Conservation (phyloP, 2,888 invertebrate genomes). For the Eurytoma californica region DNA sequence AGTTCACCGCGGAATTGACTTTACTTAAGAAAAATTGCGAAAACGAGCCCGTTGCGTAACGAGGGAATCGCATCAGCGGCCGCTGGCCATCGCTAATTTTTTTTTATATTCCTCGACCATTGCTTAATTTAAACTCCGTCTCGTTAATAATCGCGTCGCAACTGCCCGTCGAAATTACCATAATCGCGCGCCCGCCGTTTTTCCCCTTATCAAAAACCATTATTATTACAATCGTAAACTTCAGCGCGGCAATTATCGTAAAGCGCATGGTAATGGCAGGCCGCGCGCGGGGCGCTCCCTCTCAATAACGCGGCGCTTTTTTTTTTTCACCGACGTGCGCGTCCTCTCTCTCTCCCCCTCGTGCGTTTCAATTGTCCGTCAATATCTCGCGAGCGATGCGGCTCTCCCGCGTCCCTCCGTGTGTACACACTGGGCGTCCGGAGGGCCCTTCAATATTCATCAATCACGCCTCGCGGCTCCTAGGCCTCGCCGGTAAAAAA, state of each 20-base stretch:
- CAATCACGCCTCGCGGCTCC: conserved; percentile 28
- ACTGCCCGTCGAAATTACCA: conserved; percentile 1
- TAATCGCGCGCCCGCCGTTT: conserved; percentile 1
- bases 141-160: conserved; percentile 1
- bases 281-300: neutral
- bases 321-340: neutral
- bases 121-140: neutral
- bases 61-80: neutral
- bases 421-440: neutral
- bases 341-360: neutral
- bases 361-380: conserved; percentile 40
- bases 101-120: neutral
- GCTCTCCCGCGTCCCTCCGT: neutral
- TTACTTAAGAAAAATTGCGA: conserved; percentile 9
- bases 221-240: neutral
- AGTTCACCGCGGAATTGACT: no score
- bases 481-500: neutral
- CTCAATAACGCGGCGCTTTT: neutral
- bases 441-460: conserved; percentile 50
- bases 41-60: neutral
- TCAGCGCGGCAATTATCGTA: conserved; percentile 38
- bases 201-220: conserved; percentile 22
- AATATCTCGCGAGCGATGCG: conserved; percentile 15
- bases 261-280: conserved; percentile 29
- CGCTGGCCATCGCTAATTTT: no score